Base-by-base conservation (phyloP, 2,113 vertebrate genomes). In the Willisornis vidua region DNA sequence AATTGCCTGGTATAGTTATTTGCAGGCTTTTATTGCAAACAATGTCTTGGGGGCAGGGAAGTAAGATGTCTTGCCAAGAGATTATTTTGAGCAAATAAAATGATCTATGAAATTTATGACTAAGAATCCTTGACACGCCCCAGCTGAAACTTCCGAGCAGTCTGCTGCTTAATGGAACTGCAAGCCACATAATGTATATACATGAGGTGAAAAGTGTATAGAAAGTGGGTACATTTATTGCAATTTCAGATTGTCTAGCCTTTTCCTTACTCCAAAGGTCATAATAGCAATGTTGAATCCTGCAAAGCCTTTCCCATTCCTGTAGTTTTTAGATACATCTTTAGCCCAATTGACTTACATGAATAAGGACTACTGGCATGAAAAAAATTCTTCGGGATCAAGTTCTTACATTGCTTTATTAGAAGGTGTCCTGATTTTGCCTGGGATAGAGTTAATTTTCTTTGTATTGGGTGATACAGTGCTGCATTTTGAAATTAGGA, bases 61-160 rank as follows among this genome's bases (percentile, higher is more conserved):
- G 43, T 86, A 75, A 83, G 58, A 88, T 82, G 85, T 79, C 62
- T 94, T 97, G 92, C 96, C 96, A 93, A 93, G 92, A 91, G 87
- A 93, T 96, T 96, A 96, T 96, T 95, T 89, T 95, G 76, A 95
- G 85, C 89, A 85, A 94, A 93, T 92, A 87, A 90, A 96, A 68
- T 87, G 29, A 72, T 87, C 83, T 93, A 52, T 95, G 73, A 93
- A 95, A 70, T 91, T 93, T 93, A 85, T 94, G 93, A 78, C 85
- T 89, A 77, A 77, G 88, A 94, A 48, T 75, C 79, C 46, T 92
- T 90, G 87, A 93, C 93, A 85, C 45, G 0, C 86, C 88, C 70
- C 28, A 51, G 75, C 17, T 90, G 83, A 95, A 95, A 78, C 61
- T 90, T 57, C 66, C 37, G 6, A 87, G 88, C 45, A 57, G 62